Conservation (phyloP, 2,888 invertebrate genomes). For the Hypena proboscidalis region DNA sequence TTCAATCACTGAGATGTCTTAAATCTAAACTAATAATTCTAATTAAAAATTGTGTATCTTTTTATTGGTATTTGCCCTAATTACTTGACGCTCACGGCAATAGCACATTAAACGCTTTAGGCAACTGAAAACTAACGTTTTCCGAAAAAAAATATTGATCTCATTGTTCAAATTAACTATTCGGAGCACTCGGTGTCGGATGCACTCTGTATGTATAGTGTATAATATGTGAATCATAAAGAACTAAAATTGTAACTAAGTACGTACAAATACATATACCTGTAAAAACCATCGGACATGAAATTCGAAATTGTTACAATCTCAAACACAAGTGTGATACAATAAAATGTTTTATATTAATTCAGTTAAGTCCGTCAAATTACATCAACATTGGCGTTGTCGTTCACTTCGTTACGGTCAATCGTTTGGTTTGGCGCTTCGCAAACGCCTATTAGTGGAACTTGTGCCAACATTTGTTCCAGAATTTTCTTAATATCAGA, state of each 20-base stretch:
- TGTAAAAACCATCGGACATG: background rate
- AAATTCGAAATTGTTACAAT: background rate
- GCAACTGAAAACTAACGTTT: too few relatives aligned
- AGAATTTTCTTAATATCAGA: conserved; percentile 8
- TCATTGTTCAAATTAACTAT: too few relatives aligned
- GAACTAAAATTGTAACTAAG: background rate
- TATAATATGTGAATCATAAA: background rate
- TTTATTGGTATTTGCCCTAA: too few relatives aligned
- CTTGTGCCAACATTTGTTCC: conserved; percentile 7
- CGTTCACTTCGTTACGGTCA: conserved; percentile 30
- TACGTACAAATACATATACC: background rate
- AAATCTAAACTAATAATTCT: too few relatives aligned
- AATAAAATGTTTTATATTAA: conserved; percentile 37
- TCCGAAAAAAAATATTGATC: too few relatives aligned
- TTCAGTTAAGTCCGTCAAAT: conserved; percentile 34
- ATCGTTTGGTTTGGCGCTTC: conserved; percentile 20
- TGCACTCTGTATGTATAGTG: too few relatives aligned
- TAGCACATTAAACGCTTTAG: too few relatives aligned
- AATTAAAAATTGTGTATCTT: too few relatives aligned
- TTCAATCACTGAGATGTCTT: too few relatives aligned
- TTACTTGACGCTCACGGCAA: too few relatives aligned
- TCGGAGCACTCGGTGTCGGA: too few relatives aligned
- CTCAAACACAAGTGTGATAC: conserved; percentile 3
- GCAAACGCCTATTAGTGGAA: conserved; percentile 13
- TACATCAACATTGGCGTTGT: conserved; percentile 10